Conservation (phyloP, 2,888 invertebrate genomes). For the Amblyjoppa proteus region DNA sequence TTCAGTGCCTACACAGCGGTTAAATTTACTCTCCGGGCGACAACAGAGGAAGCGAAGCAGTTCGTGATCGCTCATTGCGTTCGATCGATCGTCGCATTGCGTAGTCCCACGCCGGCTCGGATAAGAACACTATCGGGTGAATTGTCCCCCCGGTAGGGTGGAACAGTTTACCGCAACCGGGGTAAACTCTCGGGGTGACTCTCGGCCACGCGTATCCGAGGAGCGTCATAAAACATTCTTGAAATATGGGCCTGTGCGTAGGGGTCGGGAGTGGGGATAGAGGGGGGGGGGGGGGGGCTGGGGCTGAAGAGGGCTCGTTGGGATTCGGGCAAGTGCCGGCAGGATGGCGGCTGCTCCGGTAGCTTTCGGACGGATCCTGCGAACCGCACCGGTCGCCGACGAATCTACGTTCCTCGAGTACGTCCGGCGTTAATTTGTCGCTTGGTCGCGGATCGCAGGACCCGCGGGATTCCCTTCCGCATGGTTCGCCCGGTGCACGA, state of each 20-base stretch:
- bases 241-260: constrained; percentile 42
- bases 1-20: too few species aligned
- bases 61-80: neutral
- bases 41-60: neutral
- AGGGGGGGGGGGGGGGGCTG: too few species aligned
- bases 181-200: constrained; percentile 32
- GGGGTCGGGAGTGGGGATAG: neutral
- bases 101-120: neutral
- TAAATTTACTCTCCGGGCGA: too few species aligned
- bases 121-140: constrained; percentile 10
- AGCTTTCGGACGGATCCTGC: constrained; percentile 54
- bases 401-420: constrained; percentile 65
- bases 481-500: constrained; percentile 32
- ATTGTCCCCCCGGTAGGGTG: neutral
- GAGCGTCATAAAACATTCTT: constrained; percentile 60
- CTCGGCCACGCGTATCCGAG: constrained; percentile 25
- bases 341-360: constrained; percentile 40
- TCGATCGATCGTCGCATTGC: constrained; percentile 15
- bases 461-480: constrained; percentile 74
- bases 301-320: neutral
- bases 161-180: neutral
- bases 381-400: constrained; percentile 57
- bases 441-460: constrained; percentile 77
- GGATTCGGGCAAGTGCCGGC: constrained; percentile 24
- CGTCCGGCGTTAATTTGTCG: constrained; percentile 79